Evolutionary conservation across 2,888 invertebrate species (phyloP), one percentile per base, ranked within the genome.

Genomic region (Aplocera efformata): DNA sequence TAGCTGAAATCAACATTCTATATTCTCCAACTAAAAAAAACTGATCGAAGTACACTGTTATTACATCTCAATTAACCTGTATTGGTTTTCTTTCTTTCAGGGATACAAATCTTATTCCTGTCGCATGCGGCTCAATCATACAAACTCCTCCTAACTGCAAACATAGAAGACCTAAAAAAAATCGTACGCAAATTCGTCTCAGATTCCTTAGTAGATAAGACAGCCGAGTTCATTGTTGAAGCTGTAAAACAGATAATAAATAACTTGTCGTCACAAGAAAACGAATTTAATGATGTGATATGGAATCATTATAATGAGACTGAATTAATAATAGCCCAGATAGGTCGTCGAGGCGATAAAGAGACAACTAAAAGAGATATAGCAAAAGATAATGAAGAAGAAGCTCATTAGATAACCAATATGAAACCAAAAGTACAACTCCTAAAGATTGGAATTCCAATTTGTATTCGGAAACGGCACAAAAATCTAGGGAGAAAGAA

Each of bases 121-220:
- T 36, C 44, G 0, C 55, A 72, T 3, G 26, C 57, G 8, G 37
- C 51, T 0, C 44, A 72, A 0, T 42, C 72, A 0, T 61, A 66
- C 32, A 67, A n/a, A n/a, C n/a, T 81, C 0, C 44, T 80, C 0
- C 34, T 83, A 3, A 74, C 79, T 22, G 81, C 80, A 0, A 79
- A 76, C 17, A 46, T 78, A 1, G 79, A 76, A 0, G 82, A 83
- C 27, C 54, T 83, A 0, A 72, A 60, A 13, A 70, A 67, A 38
- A 52, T 82, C 9, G 80, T 80, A 0, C 52, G 56, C 5, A 72
- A 75, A 27, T 76, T 79, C 40, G 61, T 81, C 0, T 67, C 80
- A 0, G 67, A 73, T 0, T 53, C 65, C 0, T 6, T 76, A 0
- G 72, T 71, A 0, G 69, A 74, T 0, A 62, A 72, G 34, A 60